Evolutionary conservation across 2,113 vertebrate species (phyloP).

Genomic region (Irena cyanogastra): DNA sequence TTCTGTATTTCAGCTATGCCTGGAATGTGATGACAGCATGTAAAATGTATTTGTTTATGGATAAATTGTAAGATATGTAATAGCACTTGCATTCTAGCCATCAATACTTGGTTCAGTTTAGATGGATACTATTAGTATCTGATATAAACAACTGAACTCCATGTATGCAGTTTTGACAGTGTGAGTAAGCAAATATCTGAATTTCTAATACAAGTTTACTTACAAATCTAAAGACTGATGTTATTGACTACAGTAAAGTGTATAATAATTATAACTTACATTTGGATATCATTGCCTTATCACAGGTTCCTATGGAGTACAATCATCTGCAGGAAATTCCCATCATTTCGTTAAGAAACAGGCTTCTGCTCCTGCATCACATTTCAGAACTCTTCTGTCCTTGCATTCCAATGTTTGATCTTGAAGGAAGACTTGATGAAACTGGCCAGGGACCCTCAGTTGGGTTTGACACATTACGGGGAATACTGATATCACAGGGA

Average conservation of each 20-base stretch:
- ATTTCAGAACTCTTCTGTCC: constrained; percentile 98
- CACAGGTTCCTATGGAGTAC: constrained; percentile 97
- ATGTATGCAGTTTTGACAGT: not conserved
- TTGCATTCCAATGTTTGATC: constrained; percentile 98
- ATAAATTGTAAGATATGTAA: not conserved
- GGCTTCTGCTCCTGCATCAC: constrained; percentile 92
- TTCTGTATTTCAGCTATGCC: not conserved
- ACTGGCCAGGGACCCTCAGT: constrained; percentile 89
- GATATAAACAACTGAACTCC: not conserved
- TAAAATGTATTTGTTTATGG: not conserved
- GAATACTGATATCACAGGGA: constrained; percentile 96
- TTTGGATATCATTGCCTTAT: not conserved
- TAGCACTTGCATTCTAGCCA: not conserved
- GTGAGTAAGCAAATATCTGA: not conserved
- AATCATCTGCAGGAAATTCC: constrained; percentile 95
- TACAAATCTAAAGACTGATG: not conserved
- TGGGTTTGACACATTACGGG: constrained; percentile 90
- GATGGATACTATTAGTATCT: not conserved
- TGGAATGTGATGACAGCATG: not conserved
- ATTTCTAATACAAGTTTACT: not conserved
- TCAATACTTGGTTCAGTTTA: not conserved
- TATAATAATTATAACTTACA: not conserved
- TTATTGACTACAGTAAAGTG: not conserved
- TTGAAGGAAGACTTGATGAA: constrained; percentile 92
- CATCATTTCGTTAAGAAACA: constrained; percentile 88